Conservation (phyloP, 2,797 vertebrate species). For the Streptopelia turtur region DNA sequence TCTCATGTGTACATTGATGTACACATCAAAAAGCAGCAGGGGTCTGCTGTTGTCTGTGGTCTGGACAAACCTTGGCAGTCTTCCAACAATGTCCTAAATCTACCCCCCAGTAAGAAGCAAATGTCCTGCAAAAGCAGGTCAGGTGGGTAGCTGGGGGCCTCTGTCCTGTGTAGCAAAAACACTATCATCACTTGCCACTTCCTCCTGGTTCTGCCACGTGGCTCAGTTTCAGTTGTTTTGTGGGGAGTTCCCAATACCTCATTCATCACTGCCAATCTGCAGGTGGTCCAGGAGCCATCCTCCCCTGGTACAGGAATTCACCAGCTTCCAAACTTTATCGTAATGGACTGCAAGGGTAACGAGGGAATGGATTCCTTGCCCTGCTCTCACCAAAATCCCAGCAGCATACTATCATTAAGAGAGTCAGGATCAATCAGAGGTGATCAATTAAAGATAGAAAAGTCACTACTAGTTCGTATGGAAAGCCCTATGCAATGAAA, state of each 20-base stretch:
- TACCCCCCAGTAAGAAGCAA: rapidly evolving
- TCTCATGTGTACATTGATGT: too few species aligned
- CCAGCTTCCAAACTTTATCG: background rate
- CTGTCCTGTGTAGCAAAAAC: background rate
- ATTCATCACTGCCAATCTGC: background rate
- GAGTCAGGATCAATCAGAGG: background rate
- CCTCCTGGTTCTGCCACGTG: background rate
- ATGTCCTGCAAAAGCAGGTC: background rate
- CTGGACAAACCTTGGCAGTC: background rate
- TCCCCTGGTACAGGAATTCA: background rate
- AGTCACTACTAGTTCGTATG: background rate
- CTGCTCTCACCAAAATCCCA: background rate
- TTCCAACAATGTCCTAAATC: background rate
- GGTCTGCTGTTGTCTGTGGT: background rate
- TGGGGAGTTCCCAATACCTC: background rate
- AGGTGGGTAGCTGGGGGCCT: background rate
- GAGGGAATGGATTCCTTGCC: background rate
- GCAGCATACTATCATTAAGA: background rate
- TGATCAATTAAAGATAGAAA: background rate
- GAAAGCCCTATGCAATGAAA: background rate
- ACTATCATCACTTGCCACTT: background rate
- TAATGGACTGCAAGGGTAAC: background rate
- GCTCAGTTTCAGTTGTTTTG: background rate
- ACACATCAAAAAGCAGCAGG: background rate
- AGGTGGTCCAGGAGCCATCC: background rate